phyloP scores from a whole-genome alignment of 2,797 vertebrate genomes.

The Ibycter americanus region DNA sequence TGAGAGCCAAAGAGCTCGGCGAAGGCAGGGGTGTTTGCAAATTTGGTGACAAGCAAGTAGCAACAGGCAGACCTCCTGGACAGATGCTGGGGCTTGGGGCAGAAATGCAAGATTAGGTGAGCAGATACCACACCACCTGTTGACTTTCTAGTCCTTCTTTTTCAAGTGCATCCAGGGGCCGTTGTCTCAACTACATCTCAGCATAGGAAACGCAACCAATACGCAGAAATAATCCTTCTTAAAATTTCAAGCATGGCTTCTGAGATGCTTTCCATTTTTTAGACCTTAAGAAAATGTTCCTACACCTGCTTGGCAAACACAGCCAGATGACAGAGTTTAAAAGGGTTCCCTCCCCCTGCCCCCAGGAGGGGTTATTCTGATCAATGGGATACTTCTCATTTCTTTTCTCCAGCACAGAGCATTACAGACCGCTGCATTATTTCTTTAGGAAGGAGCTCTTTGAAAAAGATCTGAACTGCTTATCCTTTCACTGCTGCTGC shows the following conservation, averaged over 20 bases:
- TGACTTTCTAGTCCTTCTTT: neutral
- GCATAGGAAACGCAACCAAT: neutral
- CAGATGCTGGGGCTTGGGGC: neutral
- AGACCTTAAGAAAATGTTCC: neutral
- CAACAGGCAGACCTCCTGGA: neutral
- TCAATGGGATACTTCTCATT: neutral
- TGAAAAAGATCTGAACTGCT: neutral
- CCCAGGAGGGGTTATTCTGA: neutral
- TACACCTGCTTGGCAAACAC: neutral
- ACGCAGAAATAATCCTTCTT: neutral
- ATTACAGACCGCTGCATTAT: neutral
- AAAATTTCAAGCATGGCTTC: neutral
- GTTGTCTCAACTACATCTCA: neutral
- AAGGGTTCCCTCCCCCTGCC: rapidly evolving
- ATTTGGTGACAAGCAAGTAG: neutral
- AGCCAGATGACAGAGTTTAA: neutral
- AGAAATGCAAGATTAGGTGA: neutral
- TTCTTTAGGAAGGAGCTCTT: neutral
- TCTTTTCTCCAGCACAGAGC: neutral
- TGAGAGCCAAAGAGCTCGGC: neutral
- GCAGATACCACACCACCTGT: neutral
- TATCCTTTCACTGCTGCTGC: neutral
- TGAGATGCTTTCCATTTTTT: neutral
- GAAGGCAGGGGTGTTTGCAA: neutral
- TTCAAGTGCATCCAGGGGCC: neutral